Evolutionary conservation across 2,888 invertebrate species (phyloP), one percentile per base, ranked within the genome.

Genomic region (Drosophila multiciliata): DNA sequence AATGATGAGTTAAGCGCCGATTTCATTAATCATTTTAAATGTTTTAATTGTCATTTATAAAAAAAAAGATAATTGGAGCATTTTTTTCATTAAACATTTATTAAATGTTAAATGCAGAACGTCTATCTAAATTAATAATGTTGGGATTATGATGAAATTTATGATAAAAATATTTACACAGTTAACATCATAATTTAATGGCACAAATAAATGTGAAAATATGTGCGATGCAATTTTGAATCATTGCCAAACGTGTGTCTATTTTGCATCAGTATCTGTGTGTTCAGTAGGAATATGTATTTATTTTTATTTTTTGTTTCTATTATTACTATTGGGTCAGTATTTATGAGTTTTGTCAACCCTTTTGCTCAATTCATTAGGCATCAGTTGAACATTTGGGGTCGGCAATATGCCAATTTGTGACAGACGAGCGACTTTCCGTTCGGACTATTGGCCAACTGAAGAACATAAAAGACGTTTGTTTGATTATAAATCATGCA

Each of bases 321-420:
- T 20, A 32, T 45, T n/a, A 36, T 0, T 45, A 23, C 4, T 40
- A 64, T 54, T 45, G 53, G 42, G 61, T 49, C 62, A 66, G 54
- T 66, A 61, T 66, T 74, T 60, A 74, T 65, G 54, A 12, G 54
- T 15, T 55, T 54, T 45, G 32, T 35, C 38, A 77, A 67, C 65
- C 77, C 54, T 80, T 79, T 64, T 71, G 36, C 11, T 35, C 63
- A 74, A 74, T 71, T 80, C 67, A 79, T 77, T 79, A 64, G 32
- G 45, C 38, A 58, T 66, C 45, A n/a, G 50, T 40, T 62, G 26
- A 42, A 45, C 33, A 66, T 61, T 76, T 50, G 26, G 63, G 62
- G 29, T 38, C 48, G 32, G 11, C 36, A 53, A 59, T 68, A 68
- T 76, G 63, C 29, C 63, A 64, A 74, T 80, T 80, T 78, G 71